phyloP scores from a whole-genome alignment of 2,888 invertebrate genomes.

The Scaptodrosophila latifasciaeformis region DNA sequence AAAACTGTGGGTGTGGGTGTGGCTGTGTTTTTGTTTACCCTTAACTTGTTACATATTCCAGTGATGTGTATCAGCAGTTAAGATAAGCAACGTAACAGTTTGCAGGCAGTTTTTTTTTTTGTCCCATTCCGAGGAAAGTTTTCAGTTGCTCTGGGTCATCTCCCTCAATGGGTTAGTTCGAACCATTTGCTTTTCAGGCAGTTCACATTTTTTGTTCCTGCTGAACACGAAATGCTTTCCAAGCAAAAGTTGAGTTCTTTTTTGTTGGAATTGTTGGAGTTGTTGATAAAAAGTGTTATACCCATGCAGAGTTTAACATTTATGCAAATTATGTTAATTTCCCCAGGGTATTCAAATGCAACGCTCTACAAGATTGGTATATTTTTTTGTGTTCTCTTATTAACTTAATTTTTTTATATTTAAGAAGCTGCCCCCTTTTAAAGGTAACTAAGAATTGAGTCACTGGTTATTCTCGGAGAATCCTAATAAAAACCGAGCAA shows the following conservation, averaged over 20 bases:
- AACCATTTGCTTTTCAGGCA: no score
- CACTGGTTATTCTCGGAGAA: no score
- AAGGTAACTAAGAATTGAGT: no score
- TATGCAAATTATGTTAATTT: conserved; percentile 58
- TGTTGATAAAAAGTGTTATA: conserved; percentile 28
- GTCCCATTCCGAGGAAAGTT: no score
- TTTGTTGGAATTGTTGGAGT: no score
- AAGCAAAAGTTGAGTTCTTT: background rate
- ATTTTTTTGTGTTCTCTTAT: conserved; percentile 31
- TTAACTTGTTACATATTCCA: conserved; percentile 64
- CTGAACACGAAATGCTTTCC: background rate
- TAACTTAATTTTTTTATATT: conserved; percentile 6
- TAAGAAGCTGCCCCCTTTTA: no score
- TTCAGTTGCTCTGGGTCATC: no score
- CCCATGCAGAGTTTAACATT: conserved; percentile 13
- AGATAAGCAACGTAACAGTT: conserved; percentile 30
- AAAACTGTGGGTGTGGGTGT: conserved; percentile 8
- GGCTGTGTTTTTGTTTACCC: conserved; percentile 32
- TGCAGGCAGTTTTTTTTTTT: background rate
- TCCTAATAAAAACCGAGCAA: no score
- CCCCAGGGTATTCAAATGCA: conserved; percentile 57
- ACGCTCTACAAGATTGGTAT: conserved; percentile 35
- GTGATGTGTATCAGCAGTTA: conserved; percentile 55
- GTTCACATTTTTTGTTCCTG: background rate
- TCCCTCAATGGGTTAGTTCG: no score